Percentiles rank a stretch among this genome's conserved stretches.
Evolutionary conservation across 92 coral and sea anemone genomes (phyloP).

Genomic region (Isaurus tuberculatus): DNA sequence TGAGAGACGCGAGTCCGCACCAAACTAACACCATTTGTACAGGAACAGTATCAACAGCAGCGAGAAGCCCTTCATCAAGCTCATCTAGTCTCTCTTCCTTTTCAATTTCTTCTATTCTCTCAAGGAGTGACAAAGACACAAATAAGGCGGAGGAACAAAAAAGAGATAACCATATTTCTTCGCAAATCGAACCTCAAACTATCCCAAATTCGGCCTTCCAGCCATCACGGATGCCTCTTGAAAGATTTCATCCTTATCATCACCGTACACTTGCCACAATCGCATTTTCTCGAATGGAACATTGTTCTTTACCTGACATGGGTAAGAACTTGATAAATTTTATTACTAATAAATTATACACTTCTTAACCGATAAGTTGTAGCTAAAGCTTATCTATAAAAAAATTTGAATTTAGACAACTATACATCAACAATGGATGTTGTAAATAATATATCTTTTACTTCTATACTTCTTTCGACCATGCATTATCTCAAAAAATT

Average conservation of each 20-base stretch:
- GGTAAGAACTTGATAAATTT: conserved; percentile 57
- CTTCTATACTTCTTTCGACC: background rate
- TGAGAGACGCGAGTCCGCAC: conserved; percentile 53
- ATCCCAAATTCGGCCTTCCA: conserved; percentile 49
- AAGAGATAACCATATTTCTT: conserved; percentile 21
- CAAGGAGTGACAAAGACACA: conserved; percentile 75
- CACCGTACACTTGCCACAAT: conserved; percentile 74
- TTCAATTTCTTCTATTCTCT: conserved; percentile 83
- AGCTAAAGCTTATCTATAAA: background rate
- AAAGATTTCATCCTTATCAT: conserved; percentile 80
- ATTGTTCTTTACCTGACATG: conserved; percentile 53
- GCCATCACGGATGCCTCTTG: conserved; percentile 68
- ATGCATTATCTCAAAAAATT: background rate
- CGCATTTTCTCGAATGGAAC: conserved; percentile 69
- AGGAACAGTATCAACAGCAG: conserved; percentile 46
- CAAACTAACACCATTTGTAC: background rate
- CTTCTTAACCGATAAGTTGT: background rate
- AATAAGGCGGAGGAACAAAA: conserved; percentile 48
- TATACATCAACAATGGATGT: background rate
- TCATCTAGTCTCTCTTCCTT: conserved; percentile 60
- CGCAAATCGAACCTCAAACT: conserved; percentile 46
- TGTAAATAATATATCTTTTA: background rate
- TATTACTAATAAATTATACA: background rate
- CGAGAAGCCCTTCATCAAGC: conserved; percentile 52
- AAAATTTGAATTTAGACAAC: background rate